Evolutionary conservation across 2,888 invertebrate species (phyloP), one percentile per base, ranked within the genome.

Genomic region (Cephalotes varians): DNA sequence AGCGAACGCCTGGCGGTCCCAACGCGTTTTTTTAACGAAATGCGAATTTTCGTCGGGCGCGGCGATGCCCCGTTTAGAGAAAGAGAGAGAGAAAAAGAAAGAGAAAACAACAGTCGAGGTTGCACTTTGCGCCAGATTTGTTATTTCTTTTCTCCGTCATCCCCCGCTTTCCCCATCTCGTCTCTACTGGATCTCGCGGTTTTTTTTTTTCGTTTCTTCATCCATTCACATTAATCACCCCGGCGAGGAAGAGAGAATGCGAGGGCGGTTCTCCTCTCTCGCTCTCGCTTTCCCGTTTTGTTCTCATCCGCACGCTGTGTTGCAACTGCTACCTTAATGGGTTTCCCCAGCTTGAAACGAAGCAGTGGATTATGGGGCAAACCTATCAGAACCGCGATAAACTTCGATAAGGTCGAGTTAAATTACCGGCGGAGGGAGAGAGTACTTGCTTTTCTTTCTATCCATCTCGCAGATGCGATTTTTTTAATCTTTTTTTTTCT

Each of bases 171-270:
- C 54, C 67, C 40, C 31, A 31, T 44, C 56, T n/a, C 25, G 18
- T 12, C 37, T 25, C 37, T 34, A 28, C 69, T 6, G n/a, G 40
- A 3, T 69, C 9, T n/a, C 56, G 18, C 56, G 12, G 56, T 67
- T 54, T 40, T n/a, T 77, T 79, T 79, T 86, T 86, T 51, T 51
- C 71, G 74, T 87, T 87, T 81, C 85, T 87, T 80, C 83, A 83
- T 76, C 84, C 89, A 69, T 89, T 88, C 88, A 76, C 89, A 88
- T 88, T 88, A 88, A 88, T 88, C 88, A 88, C 89, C 80, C 73
- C 77, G 83, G 69, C 87, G 44, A 31, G 60, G 60, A 58, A 54
- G 56, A 76, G 31, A 21, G 44, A 77, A 56, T 3, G 77, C 51
- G 69, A 40, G 56, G 4, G 44, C 10, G 47, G 74, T 79, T 60